These are phyloP conservation scores for Xestobium rufovillosum DNA, from an alignment of 2,888 invertebrate genomes.

Conservation along the genomic window DNA sequence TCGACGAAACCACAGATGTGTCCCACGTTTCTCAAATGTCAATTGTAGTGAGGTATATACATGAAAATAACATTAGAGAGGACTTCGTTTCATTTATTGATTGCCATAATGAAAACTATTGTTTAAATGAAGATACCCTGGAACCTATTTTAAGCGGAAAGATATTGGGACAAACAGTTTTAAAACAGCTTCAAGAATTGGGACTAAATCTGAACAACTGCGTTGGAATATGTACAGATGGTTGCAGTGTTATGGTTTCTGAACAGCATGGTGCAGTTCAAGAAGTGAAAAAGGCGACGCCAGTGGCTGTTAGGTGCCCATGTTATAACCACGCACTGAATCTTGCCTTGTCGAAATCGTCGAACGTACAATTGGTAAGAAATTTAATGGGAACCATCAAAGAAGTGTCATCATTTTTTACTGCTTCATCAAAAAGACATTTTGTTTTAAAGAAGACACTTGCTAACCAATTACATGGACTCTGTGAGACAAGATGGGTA, in stretches of 20 bases:
- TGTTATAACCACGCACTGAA: slow-evolving; percentile 29
- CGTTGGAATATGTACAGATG: slow-evolving; percentile 26
- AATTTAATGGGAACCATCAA: slow-evolving; percentile 25
- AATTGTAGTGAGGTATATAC: slow-evolving; percentile 26
- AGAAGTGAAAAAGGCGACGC: slow-evolving; percentile 24
- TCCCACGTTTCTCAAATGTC: slow-evolving; percentile 28
- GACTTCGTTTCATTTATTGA: slow-evolving; percentile 28
- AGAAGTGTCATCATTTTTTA: slow-evolving; percentile 22
- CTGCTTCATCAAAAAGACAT: slow-evolving; percentile 23
- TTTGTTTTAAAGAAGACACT: slow-evolving; percentile 19
- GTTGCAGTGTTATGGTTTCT: slow-evolving; percentile 29
- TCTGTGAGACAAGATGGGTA: slow-evolving; percentile 17
- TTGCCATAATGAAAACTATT: slow-evolving; percentile 18
- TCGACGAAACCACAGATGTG: slow-evolving; percentile 31
- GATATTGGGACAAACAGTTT: slow-evolving; percentile 24
- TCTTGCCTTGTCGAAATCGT: slow-evolving; percentile 25
- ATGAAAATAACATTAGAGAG: slow-evolving; percentile 18
- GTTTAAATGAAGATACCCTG: slow-evolving; percentile 15
- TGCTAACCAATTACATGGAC: slow-evolving; percentile 15
- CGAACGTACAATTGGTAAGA: slow-evolving; percentile 21
- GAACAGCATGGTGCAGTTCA: slow-evolving; percentile 28
- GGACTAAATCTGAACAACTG: slow-evolving; percentile 20
- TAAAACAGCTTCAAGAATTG: slow-evolving; percentile 23
- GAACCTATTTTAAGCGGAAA: slow-evolving; percentile 24
- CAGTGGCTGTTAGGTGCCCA: slow-evolving; percentile 25